Base-by-base conservation (phyloP, 2,888 invertebrate genomes). In the Lepidonotus clava region DNA sequence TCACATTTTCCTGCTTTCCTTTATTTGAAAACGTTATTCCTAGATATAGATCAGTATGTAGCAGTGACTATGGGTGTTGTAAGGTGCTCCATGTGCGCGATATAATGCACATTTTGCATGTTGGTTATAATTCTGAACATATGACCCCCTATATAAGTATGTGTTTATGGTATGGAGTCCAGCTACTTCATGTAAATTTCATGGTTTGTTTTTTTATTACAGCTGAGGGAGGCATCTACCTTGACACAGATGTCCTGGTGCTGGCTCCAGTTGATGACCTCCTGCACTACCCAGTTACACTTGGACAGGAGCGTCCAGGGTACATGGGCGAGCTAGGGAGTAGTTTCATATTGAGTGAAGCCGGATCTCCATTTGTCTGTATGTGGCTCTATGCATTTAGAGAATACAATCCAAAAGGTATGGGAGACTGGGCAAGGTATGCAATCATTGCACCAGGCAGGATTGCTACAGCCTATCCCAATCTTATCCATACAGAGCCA, bases 201-300 rank as follows among this genome's bases (percentile, higher is more conserved):
- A 11, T 6, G n/a, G n/a, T n/a, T n/a, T n/a, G n/a, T n/a, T n/a
- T 18, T 76, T 11, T 76, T 34, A 1, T 76, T 34, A n/a, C 36
- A 34, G 76, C 18, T 76, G 76, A 76, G 38, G 76, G 76, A 36
- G 76, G 76, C 1, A 76, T 76, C 34, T 76, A 76, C 40, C 76
- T 76, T 6, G 76, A 76, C 36, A 40, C 76, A 34, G 76, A 76
- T n/a, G 76, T 76, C 21, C 28, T 76, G 2, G 18, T 76, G 2
- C 61, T 61, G n/a, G n/a, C 6, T 24, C 24, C 61, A 61, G 6
- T n/a, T n/a, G n/a, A n/a, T n/a, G n/a, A n/a, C n/a, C n/a, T n/a
- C n/a, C n/a, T n/a, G 18, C 38, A 34, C 24, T 38, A 76, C 18
- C 76, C 76, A 1, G 40, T 76, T 34, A 24, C 76, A 1, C 11